Evolutionary conservation across 2,113 vertebrate species (phyloP), one percentile per base, ranked within the genome.

Genomic region (Colinus virginianus): DNA sequence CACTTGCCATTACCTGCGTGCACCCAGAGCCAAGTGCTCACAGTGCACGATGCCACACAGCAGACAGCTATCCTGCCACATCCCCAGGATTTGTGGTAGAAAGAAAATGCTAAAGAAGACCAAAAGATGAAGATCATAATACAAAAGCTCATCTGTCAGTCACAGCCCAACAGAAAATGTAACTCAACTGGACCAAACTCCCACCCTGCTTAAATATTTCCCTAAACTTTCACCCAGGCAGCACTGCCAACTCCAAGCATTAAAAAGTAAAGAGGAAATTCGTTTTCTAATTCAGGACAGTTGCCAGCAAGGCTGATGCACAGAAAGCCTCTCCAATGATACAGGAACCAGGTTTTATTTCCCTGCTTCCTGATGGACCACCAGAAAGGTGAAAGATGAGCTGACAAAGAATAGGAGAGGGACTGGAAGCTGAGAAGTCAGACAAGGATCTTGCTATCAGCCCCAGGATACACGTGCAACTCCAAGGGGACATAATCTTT

Each of bases 271-370:
- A 95, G 95, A 95, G 85, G 84, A 72, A 93, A 86, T 56, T 87
- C 51, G 51, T 87, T 93, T 95, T 95, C 90, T 87, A 94, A 94
- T 86, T 96, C 82, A 70, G 87, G 90, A 97, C 38, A 53, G 53
- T 62, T 94, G 95, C 94, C 96, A 96, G 93, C 94, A 91, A 53
- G 49, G 76, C 85, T 93, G 92, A 95, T 92, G 92, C 75, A 94
- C 43, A 88, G 70, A 82, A 91, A 93, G 92, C 51, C 61, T 74
- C 88, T 81, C 84, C 94, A 96, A 96, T 92, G 72, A 84, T 95
- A 95, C 96, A 96, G 96, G 96, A 97, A 97, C 89, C 94, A 95
- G 91, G 87, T 90, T 95, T 96, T 88, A 96, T 95, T 96, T 90
- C 88, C 90, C 95, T 69, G 70, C 89, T 96, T 96, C 96, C 95